phyloP scores from a whole-genome alignment of 2,113 vertebrate genomes.

The Hypomesus transpacificus region DNA sequence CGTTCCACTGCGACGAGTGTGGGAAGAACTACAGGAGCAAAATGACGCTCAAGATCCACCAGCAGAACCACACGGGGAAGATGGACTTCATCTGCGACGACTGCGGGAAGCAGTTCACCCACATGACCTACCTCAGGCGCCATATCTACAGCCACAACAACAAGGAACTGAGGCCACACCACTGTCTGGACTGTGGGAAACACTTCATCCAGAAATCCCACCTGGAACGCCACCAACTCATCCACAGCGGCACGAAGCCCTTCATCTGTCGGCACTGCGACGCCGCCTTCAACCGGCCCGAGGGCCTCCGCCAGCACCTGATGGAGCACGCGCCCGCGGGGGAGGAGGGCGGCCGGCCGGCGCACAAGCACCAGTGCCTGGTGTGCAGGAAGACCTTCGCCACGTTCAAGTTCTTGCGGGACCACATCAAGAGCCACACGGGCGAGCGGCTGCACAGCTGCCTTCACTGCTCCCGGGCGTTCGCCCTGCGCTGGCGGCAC shows the following conservation, averaged over 20 bases:
- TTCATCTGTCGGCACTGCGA: slow-evolving; percentile 61
- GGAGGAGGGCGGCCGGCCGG: background rate
- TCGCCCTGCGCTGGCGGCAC: slow-evolving; percentile 23
- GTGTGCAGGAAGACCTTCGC: slow-evolving; percentile 26
- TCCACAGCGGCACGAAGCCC: slow-evolving; percentile 59
- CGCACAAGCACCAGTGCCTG: slow-evolving; percentile 20
- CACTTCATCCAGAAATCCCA: slow-evolving; percentile 63
- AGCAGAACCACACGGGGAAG: slow-evolving; percentile 24
- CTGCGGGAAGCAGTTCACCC: slow-evolving; percentile 19
- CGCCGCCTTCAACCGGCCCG: slow-evolving; percentile 58
- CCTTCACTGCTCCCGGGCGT: slow-evolving; percentile 9
- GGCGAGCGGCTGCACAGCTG: slow-evolving; percentile 28
- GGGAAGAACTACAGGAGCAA: slow-evolving; percentile 20
- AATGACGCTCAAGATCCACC: slow-evolving; percentile 23
- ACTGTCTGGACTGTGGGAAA: slow-evolving; percentile 59
- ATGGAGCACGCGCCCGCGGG: slow-evolving; percentile 57
- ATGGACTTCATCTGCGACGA: slow-evolving; percentile 22
- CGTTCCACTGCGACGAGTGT: slow-evolving; percentile 19
- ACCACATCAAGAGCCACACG: slow-evolving; percentile 35
- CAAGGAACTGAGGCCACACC: slow-evolving; percentile 51
- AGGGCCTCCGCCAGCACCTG: slow-evolving; percentile 58
- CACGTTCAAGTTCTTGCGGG: slow-evolving; percentile 11
- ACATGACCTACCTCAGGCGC: slow-evolving; percentile 12
- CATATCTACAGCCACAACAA: slow-evolving; percentile 71
- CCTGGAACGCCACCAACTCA: slow-evolving; percentile 60